Evolutionary conservation across 2,888 invertebrate genomes (phyloP), one percentile per base, ranked within the genome.

Genomic region (Dryocosmus kuriphilus): DNA sequence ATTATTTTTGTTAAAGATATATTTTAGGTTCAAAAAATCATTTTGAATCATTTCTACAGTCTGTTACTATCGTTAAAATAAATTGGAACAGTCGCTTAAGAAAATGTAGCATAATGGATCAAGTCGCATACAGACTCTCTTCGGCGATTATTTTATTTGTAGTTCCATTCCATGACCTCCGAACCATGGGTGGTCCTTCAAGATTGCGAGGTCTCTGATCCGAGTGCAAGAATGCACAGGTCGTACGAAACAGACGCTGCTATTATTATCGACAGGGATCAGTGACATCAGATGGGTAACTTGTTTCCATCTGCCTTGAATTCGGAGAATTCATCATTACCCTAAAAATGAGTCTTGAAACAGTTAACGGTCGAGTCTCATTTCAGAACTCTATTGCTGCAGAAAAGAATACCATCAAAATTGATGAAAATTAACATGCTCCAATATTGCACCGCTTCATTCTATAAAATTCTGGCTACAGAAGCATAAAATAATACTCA

Each of bases 141-240:
- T 41, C 11, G 41, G 41, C 14, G 9, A 41, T 38, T 41, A 67
- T 1, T 65, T 41, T 67, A 67, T 67, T 24, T 67, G 65, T 14
- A 22, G 65, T 67, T 41, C 27, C 11, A 24, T 67, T 41, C 24
- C 38, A 67, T 67, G 41, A 41, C 41, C 38, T 24, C 41, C 41
- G 24, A 67, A 67, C 41, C 65, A 67, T 67, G 65, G 65, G 65
- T 67, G 65, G 65, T 67, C 65, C 65, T 67, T 67, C 2, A 24
- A 41, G 41, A 67, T 46, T 51, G 46, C 14, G 24, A 41, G 65
- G 38, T 65, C 65, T 16, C 38, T 67, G 67, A 67, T 67, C 46
- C n/a, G 46, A 30, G 19, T 27, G 46, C 51, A 67, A 67, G 67
- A 67, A 67, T 67, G 46, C 67, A 67, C 27, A 67, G 67, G 46